These are phyloP conservation scores for Sinohyriopsis cumingii DNA, from an alignment of 2,888 invertebrate species.

Conservation along the genomic window DNA sequence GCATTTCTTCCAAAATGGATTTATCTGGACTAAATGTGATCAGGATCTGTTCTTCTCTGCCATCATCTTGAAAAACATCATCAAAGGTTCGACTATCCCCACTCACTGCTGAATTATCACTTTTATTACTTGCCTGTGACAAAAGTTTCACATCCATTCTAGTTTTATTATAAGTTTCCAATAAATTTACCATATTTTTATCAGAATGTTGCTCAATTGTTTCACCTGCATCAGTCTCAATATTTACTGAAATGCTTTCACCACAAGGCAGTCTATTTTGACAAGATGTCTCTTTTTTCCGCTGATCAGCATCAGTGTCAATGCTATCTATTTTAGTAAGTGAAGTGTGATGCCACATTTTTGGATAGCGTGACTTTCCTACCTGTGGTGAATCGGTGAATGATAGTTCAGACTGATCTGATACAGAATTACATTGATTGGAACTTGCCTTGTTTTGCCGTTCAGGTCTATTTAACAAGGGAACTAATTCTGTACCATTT, in stretches of 20 bases:
- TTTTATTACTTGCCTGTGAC: conserved; percentile 1
- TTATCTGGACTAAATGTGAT: conserved; percentile 20
- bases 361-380: neutral
- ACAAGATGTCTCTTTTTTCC: conserved; percentile 2
- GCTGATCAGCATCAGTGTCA: conserved; percentile 17
- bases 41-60: conserved; percentile 9
- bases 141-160: conserved; percentile 10
- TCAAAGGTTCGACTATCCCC: neutral
- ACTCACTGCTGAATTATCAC: conserved; percentile 1
- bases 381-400: neutral
- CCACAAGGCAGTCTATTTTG: no score
- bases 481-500: conserved; percentile 18
- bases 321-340: conserved; percentile 39
- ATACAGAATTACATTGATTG: conserved; percentile 7
- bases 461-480: conserved; percentile 8
- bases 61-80: neutral
- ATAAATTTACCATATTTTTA: no score
- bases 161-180: no score
- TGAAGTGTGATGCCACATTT: conserved; percentile 20
- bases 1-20: conserved; percentile 17
- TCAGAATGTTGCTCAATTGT: no score
- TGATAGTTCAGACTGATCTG: neutral
- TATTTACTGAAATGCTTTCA: no score
- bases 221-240: no score
- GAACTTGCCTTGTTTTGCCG: neutral